Conservation (phyloP, 2,797 vertebrate species). For the Lerista edwardsae region DNA sequence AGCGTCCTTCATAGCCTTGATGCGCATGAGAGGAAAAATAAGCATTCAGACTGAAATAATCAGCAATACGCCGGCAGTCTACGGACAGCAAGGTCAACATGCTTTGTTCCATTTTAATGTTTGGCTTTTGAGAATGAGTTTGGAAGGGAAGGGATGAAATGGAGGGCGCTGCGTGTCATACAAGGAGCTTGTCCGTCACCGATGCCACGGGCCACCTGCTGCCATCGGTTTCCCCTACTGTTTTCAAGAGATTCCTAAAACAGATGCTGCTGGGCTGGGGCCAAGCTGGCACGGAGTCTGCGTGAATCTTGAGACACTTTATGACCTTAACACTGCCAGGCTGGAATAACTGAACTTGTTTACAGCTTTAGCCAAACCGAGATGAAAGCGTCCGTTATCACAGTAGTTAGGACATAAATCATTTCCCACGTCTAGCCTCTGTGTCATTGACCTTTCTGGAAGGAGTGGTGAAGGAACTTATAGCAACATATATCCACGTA, state of each 20-base stretch:
- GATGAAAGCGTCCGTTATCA: slow-evolving; percentile 47
- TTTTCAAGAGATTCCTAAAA: slow-evolving; percentile 41
- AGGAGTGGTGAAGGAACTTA: slow-evolving; percentile 55
- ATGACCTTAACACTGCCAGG: slow-evolving; percentile 61
- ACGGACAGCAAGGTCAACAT: neutral
- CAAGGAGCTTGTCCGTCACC: neutral
- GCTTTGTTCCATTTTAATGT: slow-evolving; percentile 22
- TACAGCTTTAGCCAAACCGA: slow-evolving; percentile 47
- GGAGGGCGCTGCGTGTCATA: neutral
- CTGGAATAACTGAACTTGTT: slow-evolving; percentile 52
- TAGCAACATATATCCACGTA: slow-evolving; percentile 30
- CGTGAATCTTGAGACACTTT: slow-evolving; percentile 59
- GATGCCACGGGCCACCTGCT: neutral
- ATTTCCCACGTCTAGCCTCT: slow-evolving; percentile 37
- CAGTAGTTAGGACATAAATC: slow-evolving; percentile 54
- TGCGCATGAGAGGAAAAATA: no score
- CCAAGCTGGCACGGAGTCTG: slow-evolving; percentile 53
- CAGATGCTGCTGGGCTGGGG: slow-evolving; percentile 40
- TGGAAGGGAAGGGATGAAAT: slow-evolving; percentile 5
- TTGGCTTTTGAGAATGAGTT: neutral
- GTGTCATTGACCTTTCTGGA: slow-evolving; percentile 69
- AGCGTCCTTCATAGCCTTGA: neutral
- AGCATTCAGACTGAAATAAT: no score
- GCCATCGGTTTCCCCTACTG: neutral
- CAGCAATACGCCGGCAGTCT: neutral